These are phyloP conservation scores for Drepanosiphum platanoidis DNA, from an alignment of 2,888 invertebrate genomes.

Conservation along the genomic window DNA sequence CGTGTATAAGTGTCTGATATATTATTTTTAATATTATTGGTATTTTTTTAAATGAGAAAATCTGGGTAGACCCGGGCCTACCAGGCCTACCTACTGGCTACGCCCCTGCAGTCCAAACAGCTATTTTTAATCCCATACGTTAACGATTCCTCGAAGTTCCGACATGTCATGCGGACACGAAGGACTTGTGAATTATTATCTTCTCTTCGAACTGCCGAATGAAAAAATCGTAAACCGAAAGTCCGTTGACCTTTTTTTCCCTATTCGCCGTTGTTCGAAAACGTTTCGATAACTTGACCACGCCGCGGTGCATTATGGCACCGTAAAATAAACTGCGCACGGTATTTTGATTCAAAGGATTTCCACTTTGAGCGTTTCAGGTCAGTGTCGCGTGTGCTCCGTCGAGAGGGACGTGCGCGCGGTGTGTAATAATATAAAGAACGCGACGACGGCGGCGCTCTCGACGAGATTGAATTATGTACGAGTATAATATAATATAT, in stretches of 20 bases:
- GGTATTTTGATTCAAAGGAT: conserved; percentile 20
- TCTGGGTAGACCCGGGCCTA: no score
- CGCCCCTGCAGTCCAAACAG: no score
- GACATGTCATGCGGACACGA: no score
- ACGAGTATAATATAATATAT: no score
- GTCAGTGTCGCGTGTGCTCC: conserved; percentile 5
- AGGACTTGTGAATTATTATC: conserved; percentile 29
- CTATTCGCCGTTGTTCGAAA: conserved; percentile 10
- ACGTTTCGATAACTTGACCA: conserved; percentile 31
- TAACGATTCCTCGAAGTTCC: neutral
- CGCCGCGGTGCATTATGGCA: neutral
- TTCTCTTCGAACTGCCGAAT: neutral
- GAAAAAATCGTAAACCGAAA: neutral
- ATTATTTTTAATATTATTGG: no score
- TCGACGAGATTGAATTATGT: conserved; percentile 32
- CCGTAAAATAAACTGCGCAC: conserved; percentile 8
- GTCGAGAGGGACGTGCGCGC: neutral
- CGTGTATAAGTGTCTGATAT: no score
- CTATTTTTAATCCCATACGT: neutral
- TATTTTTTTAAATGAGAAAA: no score
- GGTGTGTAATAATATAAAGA: no score
- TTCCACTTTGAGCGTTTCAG: conserved; percentile 26
- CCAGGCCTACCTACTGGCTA: no score
- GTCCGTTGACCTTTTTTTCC: conserved; percentile 5
- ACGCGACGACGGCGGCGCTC: no score